These are phyloP conservation scores for Heliornis fulica DNA, from an alignment of 2,113 vertebrate species.

Conservation along the genomic window DNA sequence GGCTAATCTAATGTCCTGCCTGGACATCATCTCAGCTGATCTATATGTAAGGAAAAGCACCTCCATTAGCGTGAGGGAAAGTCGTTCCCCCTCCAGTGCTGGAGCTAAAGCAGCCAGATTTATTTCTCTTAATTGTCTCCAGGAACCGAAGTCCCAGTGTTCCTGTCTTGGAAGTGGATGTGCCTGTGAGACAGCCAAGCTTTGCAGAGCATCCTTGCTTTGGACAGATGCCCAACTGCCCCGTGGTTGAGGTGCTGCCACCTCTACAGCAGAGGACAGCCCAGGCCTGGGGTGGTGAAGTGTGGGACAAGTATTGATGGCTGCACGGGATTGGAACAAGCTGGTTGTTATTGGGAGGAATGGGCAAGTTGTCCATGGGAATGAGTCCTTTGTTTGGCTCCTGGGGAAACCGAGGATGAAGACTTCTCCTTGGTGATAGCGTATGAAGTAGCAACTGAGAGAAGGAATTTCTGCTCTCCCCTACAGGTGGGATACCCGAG, in stretches of 20 bases:
- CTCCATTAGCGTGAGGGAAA: neutral
- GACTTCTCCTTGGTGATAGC: neutral
- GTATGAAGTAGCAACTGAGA: neutral
- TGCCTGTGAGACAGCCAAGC: neutral
- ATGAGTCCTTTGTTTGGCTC: accelerated
- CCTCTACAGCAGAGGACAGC: neutral
- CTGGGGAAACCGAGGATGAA: neutral
- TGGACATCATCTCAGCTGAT: constrained; percentile 35
- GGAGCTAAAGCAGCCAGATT: constrained; percentile 19
- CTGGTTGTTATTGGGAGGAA: neutral
- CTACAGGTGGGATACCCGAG: neutral
- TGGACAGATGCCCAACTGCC: neutral
- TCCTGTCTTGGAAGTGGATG: neutral
- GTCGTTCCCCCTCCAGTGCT: neutral
- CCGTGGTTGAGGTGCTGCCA: neutral
- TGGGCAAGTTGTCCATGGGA: neutral
- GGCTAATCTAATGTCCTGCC: constrained; percentile 37
- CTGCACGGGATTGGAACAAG: accelerated
- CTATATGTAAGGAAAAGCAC: constrained; percentile 37
- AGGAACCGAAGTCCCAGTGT: neutral
- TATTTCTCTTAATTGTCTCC: constrained; percentile 44
- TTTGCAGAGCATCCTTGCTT: neutral
- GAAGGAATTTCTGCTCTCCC: neutral
- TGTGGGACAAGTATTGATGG: neutral
- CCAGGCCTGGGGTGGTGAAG: neutral